A percentile compares a stretch with the other conserved stretches of the same genome.
Evolutionary conservation across 2,888 invertebrate genomes (phyloP).

Genomic region (Acleris laterana): DNA sequence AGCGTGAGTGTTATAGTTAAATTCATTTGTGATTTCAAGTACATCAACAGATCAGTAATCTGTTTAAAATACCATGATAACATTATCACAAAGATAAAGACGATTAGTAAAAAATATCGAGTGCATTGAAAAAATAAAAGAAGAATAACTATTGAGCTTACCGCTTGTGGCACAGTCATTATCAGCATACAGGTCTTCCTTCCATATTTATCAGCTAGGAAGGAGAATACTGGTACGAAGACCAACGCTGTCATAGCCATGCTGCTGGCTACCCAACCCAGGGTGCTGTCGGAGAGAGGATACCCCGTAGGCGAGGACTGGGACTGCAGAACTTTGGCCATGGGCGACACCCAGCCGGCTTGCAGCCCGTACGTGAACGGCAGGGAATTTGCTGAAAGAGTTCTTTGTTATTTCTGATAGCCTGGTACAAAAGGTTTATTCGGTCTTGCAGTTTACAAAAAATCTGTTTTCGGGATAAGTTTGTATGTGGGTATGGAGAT

Average conservation of each 20-base stretch:
- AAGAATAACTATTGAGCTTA: not conserved
- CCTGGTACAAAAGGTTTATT: no score
- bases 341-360: slow-evolving; percentile 63
- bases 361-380: slow-evolving; percentile 58
- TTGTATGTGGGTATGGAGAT: no score
- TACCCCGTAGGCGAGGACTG: slow-evolving; percentile 45
- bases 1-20: no score
- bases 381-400: not conserved
- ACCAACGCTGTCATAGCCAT: slow-evolving; percentile 59
- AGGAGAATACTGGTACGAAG: slow-evolving; percentile 59
- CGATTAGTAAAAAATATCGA: no score
- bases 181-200: slow-evolving; percentile 59
- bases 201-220: slow-evolving; percentile 54
- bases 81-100: no score
- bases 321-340: slow-evolving; percentile 53
- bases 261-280: slow-evolving; percentile 63
- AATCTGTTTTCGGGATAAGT: no score
- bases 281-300: slow-evolving; percentile 50
- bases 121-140: no score
- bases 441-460: no score
- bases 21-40: no score
- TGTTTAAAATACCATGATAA: no score
- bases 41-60: no score
- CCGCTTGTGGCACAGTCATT: slow-evolving; percentile 63
- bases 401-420: no score